These are phyloP conservation scores for Aphaenogaster rudis DNA, from an alignment of 1,140 invertebrate genomes.

Conservation along the genomic window DNA sequence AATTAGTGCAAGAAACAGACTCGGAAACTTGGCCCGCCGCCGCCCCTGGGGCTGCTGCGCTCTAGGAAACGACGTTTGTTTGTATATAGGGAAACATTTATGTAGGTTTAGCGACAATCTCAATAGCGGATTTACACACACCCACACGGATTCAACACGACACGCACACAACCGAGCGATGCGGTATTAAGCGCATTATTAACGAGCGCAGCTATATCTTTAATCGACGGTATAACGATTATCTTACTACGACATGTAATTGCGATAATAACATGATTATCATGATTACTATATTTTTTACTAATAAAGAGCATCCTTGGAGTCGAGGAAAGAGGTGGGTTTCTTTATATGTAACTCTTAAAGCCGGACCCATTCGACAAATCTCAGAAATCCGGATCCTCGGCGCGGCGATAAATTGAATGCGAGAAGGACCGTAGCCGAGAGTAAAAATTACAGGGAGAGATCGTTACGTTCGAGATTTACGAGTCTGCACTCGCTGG, in stretches of 20 bases:
- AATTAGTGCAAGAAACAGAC: slow-evolving; percentile 48
- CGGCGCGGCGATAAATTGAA: slow-evolving; percentile 25
- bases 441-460: slow-evolving; percentile 17
- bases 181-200: slow-evolving; percentile 46
- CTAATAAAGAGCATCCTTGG: slow-evolving; percentile 82
- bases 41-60: slow-evolving; percentile 3
- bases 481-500: slow-evolving; percentile 23
- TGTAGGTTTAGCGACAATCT: slow-evolving; percentile 65
- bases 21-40: slow-evolving; percentile 41
- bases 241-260: slow-evolving; percentile 40
- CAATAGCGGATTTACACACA: slow-evolving; percentile 42
- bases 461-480: slow-evolving; percentile 34
- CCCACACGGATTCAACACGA: not conserved
- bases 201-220: slow-evolving; percentile 56
- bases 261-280: slow-evolving; percentile 55
- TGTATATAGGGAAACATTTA: slow-evolving; percentile 63
- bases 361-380: not conserved
- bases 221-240: slow-evolving; percentile 43
- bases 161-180: slow-evolving; percentile 5
- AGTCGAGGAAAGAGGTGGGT: slow-evolving; percentile 48
- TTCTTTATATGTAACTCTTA: not conserved
- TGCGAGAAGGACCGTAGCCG: not conserved
- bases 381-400: not conserved
- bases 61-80: slow-evolving; percentile 48
- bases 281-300: slow-evolving; percentile 86